Evolutionary conservation across 2,797 vertebrate genomes (phyloP).

Genomic region (Semaprochilodus insignis): DNA sequence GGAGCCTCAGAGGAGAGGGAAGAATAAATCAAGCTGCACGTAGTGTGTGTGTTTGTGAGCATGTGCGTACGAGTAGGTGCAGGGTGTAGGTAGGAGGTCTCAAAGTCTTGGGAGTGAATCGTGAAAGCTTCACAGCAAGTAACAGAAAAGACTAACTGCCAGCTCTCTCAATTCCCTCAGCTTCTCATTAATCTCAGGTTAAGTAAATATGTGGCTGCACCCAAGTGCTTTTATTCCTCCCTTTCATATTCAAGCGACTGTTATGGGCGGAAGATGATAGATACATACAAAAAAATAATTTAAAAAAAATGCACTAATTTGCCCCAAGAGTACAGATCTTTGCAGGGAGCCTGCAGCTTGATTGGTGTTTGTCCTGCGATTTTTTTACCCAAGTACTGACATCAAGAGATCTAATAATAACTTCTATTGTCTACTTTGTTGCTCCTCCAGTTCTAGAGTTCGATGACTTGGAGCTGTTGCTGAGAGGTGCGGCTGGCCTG

Average conservation of each 20-base stretch:
- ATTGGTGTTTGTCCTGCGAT: constrained; percentile 41
- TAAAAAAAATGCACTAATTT: constrained; percentile 41
- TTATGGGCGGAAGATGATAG: constrained; percentile 46
- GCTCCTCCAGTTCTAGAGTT: constrained; percentile 22
- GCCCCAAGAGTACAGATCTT: constrained; percentile 45
- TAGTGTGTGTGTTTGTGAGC: constrained; percentile 61
- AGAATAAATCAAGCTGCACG: constrained; percentile 65
- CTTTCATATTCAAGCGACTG: constrained; percentile 65
- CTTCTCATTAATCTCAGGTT: constrained; percentile 89
- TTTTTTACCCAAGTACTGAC: constrained; percentile 42
- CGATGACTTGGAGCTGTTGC: constrained; percentile 29
- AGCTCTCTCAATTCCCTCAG: constrained; percentile 80
- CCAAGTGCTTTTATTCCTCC: constrained; percentile 71
- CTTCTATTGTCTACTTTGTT: constrained; percentile 39
- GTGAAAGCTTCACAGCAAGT: constrained; percentile 55
- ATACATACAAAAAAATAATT: constrained; percentile 41
- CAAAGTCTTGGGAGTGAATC: constrained; percentile 57
- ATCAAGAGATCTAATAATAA: constrained; percentile 54
- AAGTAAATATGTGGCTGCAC: constrained; percentile 84
- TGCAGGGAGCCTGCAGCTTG: constrained; percentile 31
- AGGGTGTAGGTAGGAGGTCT: constrained; percentile 58
- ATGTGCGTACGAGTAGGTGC: constrained; percentile 62
- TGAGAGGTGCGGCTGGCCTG: constrained; percentile 14
- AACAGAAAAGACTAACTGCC: constrained; percentile 69
- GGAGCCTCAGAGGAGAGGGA: constrained; percentile 64